Evolutionary conservation across 2,797 vertebrate genomes (phyloP).

Genomic region (Pitangus sulphuratus): DNA sequence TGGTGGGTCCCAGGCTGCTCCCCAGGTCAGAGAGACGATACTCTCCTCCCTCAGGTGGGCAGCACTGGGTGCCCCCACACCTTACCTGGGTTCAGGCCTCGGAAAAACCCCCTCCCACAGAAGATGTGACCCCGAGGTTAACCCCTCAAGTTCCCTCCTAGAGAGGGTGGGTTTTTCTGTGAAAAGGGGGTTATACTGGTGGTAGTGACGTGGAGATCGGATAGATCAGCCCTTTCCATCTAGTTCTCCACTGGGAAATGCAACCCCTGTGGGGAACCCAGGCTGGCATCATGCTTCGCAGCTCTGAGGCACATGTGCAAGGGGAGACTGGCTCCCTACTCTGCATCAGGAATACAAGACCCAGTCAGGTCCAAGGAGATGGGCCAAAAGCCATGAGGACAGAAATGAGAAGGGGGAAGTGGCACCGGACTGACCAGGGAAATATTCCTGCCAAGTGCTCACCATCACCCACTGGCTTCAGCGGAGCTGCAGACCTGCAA

Average conservation of each 20-base stretch:
- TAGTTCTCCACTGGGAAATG: background rate
- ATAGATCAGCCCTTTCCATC: background rate
- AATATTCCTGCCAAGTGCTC: background rate
- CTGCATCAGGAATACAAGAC: background rate
- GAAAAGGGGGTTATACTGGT: background rate
- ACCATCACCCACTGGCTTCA: fast-evolving
- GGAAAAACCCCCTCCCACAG: background rate
- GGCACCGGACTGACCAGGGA: fast-evolving
- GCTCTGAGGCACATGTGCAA: fast-evolving
- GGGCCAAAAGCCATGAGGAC: background rate
- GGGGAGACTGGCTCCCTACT: background rate
- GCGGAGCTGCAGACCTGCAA: background rate
- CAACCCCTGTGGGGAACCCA: fast-evolving
- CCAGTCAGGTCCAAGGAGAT: fast-evolving
- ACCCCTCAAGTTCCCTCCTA: background rate
- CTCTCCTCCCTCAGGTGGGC: background rate
- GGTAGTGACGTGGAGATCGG: background rate
- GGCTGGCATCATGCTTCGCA: fast-evolving
- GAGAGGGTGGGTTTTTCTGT: background rate
- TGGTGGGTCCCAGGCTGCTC: background rate
- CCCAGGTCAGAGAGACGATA: background rate
- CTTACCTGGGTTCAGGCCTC: background rate
- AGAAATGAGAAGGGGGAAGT: background rate
- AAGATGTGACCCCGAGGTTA: background rate
- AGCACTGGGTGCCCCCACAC: background rate